Evolutionary conservation across 2,113 vertebrate genomes (phyloP).

Genomic region (Eurystomus gularis): DNA sequence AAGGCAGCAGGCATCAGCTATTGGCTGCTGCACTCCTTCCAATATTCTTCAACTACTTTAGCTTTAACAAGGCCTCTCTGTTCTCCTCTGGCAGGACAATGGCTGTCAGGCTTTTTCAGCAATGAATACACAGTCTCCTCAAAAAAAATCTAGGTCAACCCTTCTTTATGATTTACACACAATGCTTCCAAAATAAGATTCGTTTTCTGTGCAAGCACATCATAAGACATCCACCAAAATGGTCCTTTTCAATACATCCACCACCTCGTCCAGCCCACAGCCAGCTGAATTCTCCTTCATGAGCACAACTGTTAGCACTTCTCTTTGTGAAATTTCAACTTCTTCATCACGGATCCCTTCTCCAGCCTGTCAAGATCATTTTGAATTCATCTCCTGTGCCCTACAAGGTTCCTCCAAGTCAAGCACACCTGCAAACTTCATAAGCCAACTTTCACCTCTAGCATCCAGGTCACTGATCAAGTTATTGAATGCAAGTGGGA

Average conservation of each 20-base stretch:
- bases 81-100: not conserved
- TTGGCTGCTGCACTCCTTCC: not conserved
- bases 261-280: not conserved
- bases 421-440: not conserved
- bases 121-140: not conserved
- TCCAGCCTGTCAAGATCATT: not conserved
- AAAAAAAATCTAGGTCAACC: not conserved
- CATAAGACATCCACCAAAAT: not conserved
- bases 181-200: not conserved
- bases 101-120: not conserved
- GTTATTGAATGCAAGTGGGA: not conserved
- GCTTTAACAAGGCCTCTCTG: conserved; percentile 28
- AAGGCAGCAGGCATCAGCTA: not conserved
- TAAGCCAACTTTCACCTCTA: not conserved
- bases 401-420: not conserved
- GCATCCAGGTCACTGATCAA: not conserved
- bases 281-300: not conserved
- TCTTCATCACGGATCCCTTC: not conserved
- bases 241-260: not conserved
- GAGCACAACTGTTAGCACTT: not conserved
- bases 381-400: not conserved
- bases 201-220: conserved; percentile 1
- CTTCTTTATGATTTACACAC: not conserved
- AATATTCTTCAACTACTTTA: not conserved
- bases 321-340: not conserved